A percentile compares a stretch with the other conserved stretches of the same genome.
Evolutionary conservation across 2,888 invertebrate genomes (phyloP).

Genomic region (Spicauda simplicius): DNA sequence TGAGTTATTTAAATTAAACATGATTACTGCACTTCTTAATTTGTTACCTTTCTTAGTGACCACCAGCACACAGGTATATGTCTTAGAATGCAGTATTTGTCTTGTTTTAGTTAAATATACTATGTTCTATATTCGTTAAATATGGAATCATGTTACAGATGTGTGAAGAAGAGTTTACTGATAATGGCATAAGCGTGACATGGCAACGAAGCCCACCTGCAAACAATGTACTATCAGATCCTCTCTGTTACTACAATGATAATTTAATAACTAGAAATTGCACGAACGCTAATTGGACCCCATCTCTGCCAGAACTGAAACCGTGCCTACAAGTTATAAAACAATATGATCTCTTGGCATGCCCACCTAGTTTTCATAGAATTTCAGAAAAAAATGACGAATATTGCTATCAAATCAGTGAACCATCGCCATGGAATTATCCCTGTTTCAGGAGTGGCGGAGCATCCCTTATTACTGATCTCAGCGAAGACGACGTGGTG

Average conservation of each 20-base stretch:
- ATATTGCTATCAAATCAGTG: conserved; percentile 66
- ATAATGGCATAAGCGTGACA: conserved; percentile 59
- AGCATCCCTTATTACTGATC: conserved; percentile 68
- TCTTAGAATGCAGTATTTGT: neutral
- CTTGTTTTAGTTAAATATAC: no score
- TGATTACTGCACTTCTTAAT: conserved; percentile 32
- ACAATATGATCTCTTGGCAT: conserved; percentile 56
- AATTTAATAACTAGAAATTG: conserved; percentile 64
- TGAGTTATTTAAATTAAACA: conserved; percentile 10
- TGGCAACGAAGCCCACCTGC: conserved; percentile 60
- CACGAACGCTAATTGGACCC: conserved; percentile 61
- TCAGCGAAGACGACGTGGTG: conserved; percentile 55
- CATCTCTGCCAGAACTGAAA: conserved; percentile 52
- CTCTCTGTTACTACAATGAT: conserved; percentile 61
- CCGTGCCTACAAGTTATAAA: conserved; percentile 60
- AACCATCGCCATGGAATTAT: conserved; percentile 60
- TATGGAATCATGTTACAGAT: conserved; percentile 52
- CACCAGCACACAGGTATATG: conserved; percentile 39
- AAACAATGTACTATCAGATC: conserved; percentile 61
- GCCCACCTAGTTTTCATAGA: conserved; percentile 66
- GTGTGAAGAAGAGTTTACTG: conserved; percentile 64
- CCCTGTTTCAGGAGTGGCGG: conserved; percentile 74
- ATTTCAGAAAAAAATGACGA: conserved; percentile 59
- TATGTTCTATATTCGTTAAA: neutral
- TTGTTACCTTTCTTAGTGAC: conserved; percentile 32